phyloP scores from a whole-genome alignment of 1,140 invertebrate species.

The Drosophila azteca region DNA sequence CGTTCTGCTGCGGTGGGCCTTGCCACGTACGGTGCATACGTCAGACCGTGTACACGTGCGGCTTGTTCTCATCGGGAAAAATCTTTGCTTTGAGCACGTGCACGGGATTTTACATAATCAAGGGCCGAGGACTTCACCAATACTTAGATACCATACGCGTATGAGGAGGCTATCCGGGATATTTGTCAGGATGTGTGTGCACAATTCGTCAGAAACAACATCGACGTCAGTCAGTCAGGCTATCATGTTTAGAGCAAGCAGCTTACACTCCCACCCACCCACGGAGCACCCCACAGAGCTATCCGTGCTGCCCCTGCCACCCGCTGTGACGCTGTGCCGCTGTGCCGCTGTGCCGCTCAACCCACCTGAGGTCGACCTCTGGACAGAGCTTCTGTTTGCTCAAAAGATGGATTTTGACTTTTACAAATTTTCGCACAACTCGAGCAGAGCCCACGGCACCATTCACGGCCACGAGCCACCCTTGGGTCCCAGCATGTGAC shows the following conservation, averaged over 20 bases:
- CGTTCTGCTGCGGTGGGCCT: conserved; percentile 21
- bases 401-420: conserved; percentile 82
- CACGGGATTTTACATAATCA: conserved; percentile 81
- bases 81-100: conserved; percentile 81
- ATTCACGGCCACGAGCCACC: conserved; percentile 21
- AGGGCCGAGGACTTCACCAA: conserved; percentile 62
- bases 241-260: conserved; percentile 61
- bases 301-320: conserved; percentile 17
- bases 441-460: conserved; percentile 13
- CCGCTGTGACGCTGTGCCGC: conserved; percentile 8
- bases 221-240: conserved; percentile 49
- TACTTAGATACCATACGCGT: background rate
- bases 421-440: conserved; percentile 81
- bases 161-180: background rate
- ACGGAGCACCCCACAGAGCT: conserved; percentile 16
- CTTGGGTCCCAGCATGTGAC: conserved; percentile 67
- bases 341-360: conserved; percentile 15
- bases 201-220: conserved; percentile 27
- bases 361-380: conserved; percentile 51
- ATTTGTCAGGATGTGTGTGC: conserved; percentile 7
- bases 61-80: conserved; percentile 76
- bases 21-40: conserved; percentile 21
- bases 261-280: conserved; percentile 30
- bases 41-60: conserved; percentile 56
- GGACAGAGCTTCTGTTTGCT: conserved; percentile 62